Evolutionary conservation across 2,888 invertebrate species (phyloP), one percentile per base, ranked within the genome.

Genomic region (Hypercompe scribonia): DNA sequence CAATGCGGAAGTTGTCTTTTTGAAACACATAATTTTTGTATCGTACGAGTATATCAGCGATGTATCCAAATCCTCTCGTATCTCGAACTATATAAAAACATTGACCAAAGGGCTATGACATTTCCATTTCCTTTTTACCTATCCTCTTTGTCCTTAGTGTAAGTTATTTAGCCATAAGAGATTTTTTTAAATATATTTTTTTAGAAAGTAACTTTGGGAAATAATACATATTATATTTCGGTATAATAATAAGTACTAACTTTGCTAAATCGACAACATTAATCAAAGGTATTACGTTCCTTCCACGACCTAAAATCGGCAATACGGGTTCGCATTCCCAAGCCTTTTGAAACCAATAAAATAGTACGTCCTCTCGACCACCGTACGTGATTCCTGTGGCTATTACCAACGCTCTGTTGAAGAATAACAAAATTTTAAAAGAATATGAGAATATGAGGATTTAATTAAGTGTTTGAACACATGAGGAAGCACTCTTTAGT

Each of bases 331-430:
- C 96, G 80, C 97, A 96, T 76, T 96, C 95, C 97, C 97, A 97
- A 21, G 97, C 96, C 85, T 96, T 95, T 92, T 97, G 97, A 86
- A 97, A 97, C 88, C 97, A 96, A 85, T 96, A 96, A 79, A 96
- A 96, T 2, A 97, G 90, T n/a, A 95, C 92, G 61, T 96, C 96
- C 85, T 97, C 96, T 63, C 95, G 96, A 18, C 96, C 96, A 0
- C 97, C 97, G 79, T 97, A 97, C 1, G 96, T 96, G 28, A 97
- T 89, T 3, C 97, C 97, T 21, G 96, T 89, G 65, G 96, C 96
- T 36, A 97, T 88, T n/a, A 97, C 96, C 68, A 90, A 75, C 10
- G 95, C 94, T 34, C 95, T 95, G 82, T 68, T 75, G 68, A 72
- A 74, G 42, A 58, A 71, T 31, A 61, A 31, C 31, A 31, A 58